Evolutionary conservation across 2,888 invertebrate genomes (phyloP), one percentile per base, ranked within the genome.

Genomic region (Ennomos fuscantarius): DNA sequence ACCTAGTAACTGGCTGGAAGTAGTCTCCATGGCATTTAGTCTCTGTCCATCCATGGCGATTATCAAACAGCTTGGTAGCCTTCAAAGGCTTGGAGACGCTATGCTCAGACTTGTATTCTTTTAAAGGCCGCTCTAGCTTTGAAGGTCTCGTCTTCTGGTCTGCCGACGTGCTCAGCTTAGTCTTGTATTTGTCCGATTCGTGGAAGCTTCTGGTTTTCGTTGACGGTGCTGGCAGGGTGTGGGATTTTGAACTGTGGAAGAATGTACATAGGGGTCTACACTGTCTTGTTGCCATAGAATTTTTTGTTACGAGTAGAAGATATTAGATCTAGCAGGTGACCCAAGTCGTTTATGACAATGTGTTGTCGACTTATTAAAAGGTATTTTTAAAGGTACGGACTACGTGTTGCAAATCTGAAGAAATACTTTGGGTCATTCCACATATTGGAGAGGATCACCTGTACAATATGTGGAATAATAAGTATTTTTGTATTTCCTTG

Each of bases 71-170:
- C 55, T 82, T 86, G 0, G 85, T 83, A 0, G 87, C 86, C 40
- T 83, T 72, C 2, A 87, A 44, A 0, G 90, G 88, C 62, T 87
- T 88, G 1, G 74, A 55, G 6, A 86, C 79, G n/a, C 70, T 68
- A 43, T 86, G 86, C 1, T 90, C 89, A 0, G 87, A 85, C 37
- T 81, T 79, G 63, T 81, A 82, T 39, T 90, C 89, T 57, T 86
- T 89, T 9, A 87, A 9, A 0, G 84, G 81, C 41, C 81, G 73
- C 1, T 89, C 88, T 0, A 63, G 68, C 62, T 82, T 76, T 9
- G 77, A 79, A 0, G 76, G 64, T 1, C 85, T 69, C 1, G 66
- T 53, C 65, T 89, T 89, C 37, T 81, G 78, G 62, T 89, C 89
- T 0, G 90, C 89, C 0, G 91, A 90, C 0, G 75, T 72, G 64